Evolutionary conservation across 2,797 vertebrate genomes (phyloP), one percentile per base, ranked within the genome.

Genomic region (Alectoris magna): DNA sequence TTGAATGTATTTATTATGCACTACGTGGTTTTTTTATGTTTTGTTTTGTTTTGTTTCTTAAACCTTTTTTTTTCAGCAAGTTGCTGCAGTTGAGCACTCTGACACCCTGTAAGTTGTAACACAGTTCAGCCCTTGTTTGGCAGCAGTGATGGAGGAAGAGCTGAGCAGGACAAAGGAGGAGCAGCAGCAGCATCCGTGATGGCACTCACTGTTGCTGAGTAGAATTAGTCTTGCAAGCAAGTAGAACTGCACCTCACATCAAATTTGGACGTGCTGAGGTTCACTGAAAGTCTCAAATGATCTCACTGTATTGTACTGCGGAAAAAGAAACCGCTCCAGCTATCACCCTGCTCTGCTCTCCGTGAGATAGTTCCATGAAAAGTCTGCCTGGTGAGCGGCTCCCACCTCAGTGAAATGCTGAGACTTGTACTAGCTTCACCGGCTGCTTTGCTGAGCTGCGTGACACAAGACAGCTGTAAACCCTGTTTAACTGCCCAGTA

Each of bases 21-120:
- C 59, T 38, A 34, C 56, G 63, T 9, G 5, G 5, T 3, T 68
- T 78, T 60, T 44, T 29, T 8, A 1, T 14, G 31, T 68, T 34
- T 56, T 81, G 43, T 59, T 34, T 73, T 15, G 39, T 48, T 64
- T 51, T 56, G 39, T 48, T 64, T 51, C n/a, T 21, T 12, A 11
- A n/a, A 21, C 4, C 31, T 38, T 44, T 27, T 97, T 96, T 95
- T 97, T 98, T 97, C 98, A 98, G 97, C 98, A 97, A 97, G 93
- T 97, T 97, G 91, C 96, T 93, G 84, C 87, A 80, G 90, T 91
- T 91, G 91, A 97, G 93, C 94, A 90, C 89, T 95, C 62, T 31
- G 80, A 67, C 31, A 39, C 41, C 77, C 73, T 87, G 70, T 76
- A 64, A 94, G 75, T 6, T 51, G 55, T 24, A 82, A 41, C 10